phyloP scores from a whole-genome alignment of 2,113 vertebrate genomes.

The Carassius carassius region DNA sequence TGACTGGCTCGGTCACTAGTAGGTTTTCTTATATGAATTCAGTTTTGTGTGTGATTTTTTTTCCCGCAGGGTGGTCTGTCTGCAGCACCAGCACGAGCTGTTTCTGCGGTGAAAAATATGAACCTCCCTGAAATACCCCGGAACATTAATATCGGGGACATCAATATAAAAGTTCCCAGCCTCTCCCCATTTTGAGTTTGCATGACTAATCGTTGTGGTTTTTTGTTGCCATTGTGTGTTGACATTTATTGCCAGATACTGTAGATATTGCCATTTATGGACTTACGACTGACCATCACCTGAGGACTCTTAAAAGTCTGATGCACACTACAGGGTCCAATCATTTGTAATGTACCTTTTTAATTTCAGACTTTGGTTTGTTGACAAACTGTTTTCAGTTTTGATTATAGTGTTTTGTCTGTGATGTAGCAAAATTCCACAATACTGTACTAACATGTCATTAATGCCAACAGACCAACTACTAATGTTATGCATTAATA shows the following conservation, averaged over 20 bases:
- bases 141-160: constrained; percentile 94
- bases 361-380: constrained; percentile 15
- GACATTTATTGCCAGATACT: not conserved
- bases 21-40: too few relatives aligned
- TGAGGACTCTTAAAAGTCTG: not conserved
- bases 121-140: constrained; percentile 92
- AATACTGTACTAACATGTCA: not conserved
- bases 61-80: constrained; percentile 84
- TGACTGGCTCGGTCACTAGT: too few relatives aligned
- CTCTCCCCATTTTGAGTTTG: constrained; percentile 85
- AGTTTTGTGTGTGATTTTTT: not conserved
- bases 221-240: constrained; percentile 18
- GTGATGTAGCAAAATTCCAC: constrained; percentile 22
- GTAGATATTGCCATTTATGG: not conserved
- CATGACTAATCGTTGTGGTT: not conserved
- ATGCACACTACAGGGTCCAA: not conserved
- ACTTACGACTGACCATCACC: not conserved
- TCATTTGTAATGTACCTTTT: not conserved
- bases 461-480: constrained; percentile 6
- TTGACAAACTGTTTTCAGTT: not conserved
- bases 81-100: constrained; percentile 85
- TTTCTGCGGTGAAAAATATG: constrained; percentile 94
- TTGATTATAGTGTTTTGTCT: constrained; percentile 1
- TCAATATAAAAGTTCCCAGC: constrained; percentile 95
- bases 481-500: constrained; percentile 5